Base-by-base conservation (phyloP, 1,140 invertebrate genomes). In the Forficula auricularia region DNA sequence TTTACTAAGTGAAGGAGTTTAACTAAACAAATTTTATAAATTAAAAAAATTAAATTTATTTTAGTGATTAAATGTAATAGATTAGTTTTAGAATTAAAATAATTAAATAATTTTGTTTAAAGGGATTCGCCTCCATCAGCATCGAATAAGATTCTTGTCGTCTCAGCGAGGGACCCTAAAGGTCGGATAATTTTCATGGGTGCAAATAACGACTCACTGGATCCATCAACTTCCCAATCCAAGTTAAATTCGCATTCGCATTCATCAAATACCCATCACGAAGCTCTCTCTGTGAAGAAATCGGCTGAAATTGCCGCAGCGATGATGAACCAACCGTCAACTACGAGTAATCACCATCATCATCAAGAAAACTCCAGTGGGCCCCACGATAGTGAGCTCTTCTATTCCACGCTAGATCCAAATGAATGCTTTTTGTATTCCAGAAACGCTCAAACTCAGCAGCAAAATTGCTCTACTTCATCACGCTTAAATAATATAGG, bases 231-330 rank as follows among this genome's bases (percentile, higher is more conserved):
- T 6, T 27, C 22, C 4, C 4, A 4, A 27, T 27, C 22, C 4
- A 27, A 6, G 22, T 6, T 27, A 27, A 27, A 27, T 10, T 27
- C 22, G 22, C 4, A 27, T 27, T 27, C 22, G 4, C 22, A 27
- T 27, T 4, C 22, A 27, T 6, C 22, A 27, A 42, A 60, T 6
- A 52, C 58, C 31, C 64, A 74, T 19, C 73, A 76, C 33, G 79
- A 84, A 52, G 78, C 82, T 0, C 61, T 87, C 0, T 81, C 81
- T 19, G 80, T 85, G 7, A 87, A 88, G 57, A 87, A 89, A 57
- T 79, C 79, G 9, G 81, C 83, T 0, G 85, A 89, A 59, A 86
- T 86, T 47, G 83, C 83, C 0, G 83, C 83, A 0, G 61, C 87
- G 3, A 88, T 89, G 55, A 79, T 77, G 0, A 76, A 80, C 54